Evolutionary conservation across 2,888 invertebrate genomes (phyloP).

Genomic region (Idaea aversata): DNA sequence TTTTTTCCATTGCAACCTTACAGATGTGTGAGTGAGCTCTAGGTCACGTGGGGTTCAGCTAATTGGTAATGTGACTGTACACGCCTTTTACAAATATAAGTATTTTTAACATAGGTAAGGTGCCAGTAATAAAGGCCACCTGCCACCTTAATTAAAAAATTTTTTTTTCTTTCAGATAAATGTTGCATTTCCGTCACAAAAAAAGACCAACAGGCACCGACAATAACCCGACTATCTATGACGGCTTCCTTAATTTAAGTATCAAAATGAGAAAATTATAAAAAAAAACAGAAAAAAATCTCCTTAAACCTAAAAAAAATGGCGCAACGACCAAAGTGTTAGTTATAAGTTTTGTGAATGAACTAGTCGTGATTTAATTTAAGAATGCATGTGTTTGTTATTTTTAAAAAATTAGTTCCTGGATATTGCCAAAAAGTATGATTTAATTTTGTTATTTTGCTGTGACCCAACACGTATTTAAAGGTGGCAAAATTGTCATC

Average conservation of each 20-base stretch:
- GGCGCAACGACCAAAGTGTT: conserved; percentile 79
- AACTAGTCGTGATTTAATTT: conserved; percentile 58
- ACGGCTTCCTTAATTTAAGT: conserved; percentile 43
- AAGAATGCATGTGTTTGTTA: conserved; percentile 27
- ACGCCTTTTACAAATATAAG: not conserved
- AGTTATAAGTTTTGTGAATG: conserved; percentile 53
- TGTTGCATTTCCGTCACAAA: conserved; percentile 36
- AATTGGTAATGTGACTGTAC: too few relatives aligned
- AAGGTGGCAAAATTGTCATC: not conserved
- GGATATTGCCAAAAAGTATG: conserved; percentile 39
- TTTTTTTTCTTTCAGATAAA: conserved; percentile 46
- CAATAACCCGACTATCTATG: conserved; percentile 55
- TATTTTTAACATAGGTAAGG: not conserved
- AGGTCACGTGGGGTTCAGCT: too few relatives aligned
- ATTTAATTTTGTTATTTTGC: conserved; percentile 19
- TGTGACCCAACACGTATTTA: conserved; percentile 7
- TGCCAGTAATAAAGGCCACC: not conserved
- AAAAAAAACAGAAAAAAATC: conserved; percentile 74
- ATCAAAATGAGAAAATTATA: conserved; percentile 43
- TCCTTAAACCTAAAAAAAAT: conserved; percentile 70
- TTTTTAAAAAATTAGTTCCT: conserved; percentile 40
- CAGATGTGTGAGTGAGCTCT: too few relatives aligned
- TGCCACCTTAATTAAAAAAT: conserved; percentile 4
- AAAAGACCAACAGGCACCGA: conserved; percentile 70
- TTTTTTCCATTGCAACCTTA: too few relatives aligned